A percentile compares a stretch with the other conserved stretches of the same genome.
Conservation (phyloP, 2,113 vertebrate species). For the Bubo scandiacus region DNA sequence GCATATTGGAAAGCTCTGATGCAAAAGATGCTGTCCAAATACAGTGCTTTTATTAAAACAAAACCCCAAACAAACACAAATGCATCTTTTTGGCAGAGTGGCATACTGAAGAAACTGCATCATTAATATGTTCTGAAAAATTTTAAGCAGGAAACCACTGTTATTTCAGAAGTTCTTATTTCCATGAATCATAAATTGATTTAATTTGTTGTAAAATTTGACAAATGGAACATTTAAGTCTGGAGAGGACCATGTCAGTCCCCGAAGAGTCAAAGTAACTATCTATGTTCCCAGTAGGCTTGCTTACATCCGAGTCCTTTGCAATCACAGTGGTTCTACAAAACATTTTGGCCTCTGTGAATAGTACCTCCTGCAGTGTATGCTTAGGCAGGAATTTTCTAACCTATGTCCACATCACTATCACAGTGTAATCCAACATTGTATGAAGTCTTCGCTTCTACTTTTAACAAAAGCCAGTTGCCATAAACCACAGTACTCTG, state of each 20-base stretch:
- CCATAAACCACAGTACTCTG: neutral
- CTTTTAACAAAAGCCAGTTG: neutral
- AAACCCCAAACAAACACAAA: neutral
- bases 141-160: neutral
- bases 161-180: neutral
- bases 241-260: neutral
- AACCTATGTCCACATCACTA: neutral
- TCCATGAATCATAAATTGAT: neutral
- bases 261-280: neutral
- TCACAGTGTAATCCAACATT: neutral
- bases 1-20: neutral
- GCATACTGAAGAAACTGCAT: neutral
- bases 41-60: neutral
- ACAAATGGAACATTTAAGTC: neutral
- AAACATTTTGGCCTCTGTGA: neutral
- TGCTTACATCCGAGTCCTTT: neutral
- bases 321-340: neutral
- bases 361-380: accelerated
- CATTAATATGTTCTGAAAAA: neutral
- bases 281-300: neutral
- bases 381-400: neutral
- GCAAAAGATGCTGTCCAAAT: neutral
- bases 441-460: neutral
- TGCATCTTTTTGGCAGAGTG: neutral
- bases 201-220: neutral